Evolutionary conservation across 2,888 invertebrate genomes (phyloP), one percentile per base, ranked within the genome.

Genomic region (Autographa gamma): DNA sequence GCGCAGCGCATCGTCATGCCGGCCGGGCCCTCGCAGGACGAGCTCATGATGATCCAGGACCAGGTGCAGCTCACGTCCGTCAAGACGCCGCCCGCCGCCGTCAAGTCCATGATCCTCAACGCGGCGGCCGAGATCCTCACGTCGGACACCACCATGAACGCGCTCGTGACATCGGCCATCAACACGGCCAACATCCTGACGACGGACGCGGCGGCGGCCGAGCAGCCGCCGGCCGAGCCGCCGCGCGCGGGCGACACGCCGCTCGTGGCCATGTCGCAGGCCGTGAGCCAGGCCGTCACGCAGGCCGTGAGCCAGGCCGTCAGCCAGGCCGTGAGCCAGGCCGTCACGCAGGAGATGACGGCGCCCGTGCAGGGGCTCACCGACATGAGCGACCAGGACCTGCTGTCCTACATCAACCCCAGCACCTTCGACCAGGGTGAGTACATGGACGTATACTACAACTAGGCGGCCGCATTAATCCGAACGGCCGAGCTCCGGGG

Each of bases 371-470:
- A 97, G 88, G 97, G 97, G 61, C 96, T 98, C 82, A 97, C 98
- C 13, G 97, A 97, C 85, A 98, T 98, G 97, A 98, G 98, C 77
- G 98, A 98, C 91, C 97, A 97, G 92, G 98, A 98, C 93, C 96
- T 98, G 83, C 96, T 98, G 83, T 98, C 97, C 91, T 98, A 98
- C 93, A 98, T 98, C 83, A 98, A 98, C 96, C 98, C 98, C 64
- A 98, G 97, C 96, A 98, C 98, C 91, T 98, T 98, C 92, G 98
- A 98, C 93, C 97, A 97, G 96, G 97, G 97, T 97, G 96, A 95
- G 96, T 95, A 90, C 86, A 88, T 91, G 89, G 90, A 91, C 73
- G 78, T 87, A 60, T 90, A 89, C 81, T 91, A 88, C 78, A 86
- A 76, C 83, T 76, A 85, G 77, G 18, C 16, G 56, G 76, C 66